Evolutionary conservation across 2,888 invertebrate genomes (phyloP), one percentile per base, ranked within the genome.

Genomic region (Philopedon plagiatum): DNA sequence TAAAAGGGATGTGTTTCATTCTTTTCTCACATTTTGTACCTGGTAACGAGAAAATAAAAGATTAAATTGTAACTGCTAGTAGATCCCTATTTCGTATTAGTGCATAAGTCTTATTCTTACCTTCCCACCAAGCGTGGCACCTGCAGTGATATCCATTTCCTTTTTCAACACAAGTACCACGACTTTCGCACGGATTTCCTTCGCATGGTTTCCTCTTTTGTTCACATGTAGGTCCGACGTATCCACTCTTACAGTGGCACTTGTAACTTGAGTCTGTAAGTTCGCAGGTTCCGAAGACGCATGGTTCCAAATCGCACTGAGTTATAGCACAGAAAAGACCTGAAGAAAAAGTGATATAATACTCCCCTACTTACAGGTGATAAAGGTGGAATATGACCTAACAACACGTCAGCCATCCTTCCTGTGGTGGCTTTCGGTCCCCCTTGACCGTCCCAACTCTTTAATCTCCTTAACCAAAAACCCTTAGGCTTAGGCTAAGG

Each of bases 301-400:
- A 93, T 0, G 91, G 91, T 7, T 91, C 90, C 46, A 92, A 85
- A 80, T 94, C 93, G 85, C 94, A 95, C 57, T 91, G 89, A 1
- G 91, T 93, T 60, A 93, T 86, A 18, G 92, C 90, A 83, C 94
- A 95, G 84, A 94, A 93, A 75, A 92, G 87, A 34, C 93, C 93
- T 92, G 46, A 19, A 26, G 81, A 7, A n/a, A 21, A 21, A 39
- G 7, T n/a, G n/a, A n/a, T n/a, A n/a, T n/a, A n/a, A n/a, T n/a
- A n/a, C n/a, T n/a, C n/a, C n/a, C n/a, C n/a, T n/a, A n/a, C n/a
- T n/a, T n/a, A n/a, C n/a, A n/a, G n/a, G n/a, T n/a, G n/a, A n/a
- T n/a, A n/a, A n/a, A n/a, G n/a, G n/a, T n/a, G n/a, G n/a, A n/a
- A n/a, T n/a, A n/a, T n/a, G n/a, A n/a, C n/a, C n/a, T n/a, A n/a